Evolutionary conservation across 2,888 invertebrate species (phyloP), one percentile per base, ranked within the genome.

Genomic region (Conchocele bisecta): DNA sequence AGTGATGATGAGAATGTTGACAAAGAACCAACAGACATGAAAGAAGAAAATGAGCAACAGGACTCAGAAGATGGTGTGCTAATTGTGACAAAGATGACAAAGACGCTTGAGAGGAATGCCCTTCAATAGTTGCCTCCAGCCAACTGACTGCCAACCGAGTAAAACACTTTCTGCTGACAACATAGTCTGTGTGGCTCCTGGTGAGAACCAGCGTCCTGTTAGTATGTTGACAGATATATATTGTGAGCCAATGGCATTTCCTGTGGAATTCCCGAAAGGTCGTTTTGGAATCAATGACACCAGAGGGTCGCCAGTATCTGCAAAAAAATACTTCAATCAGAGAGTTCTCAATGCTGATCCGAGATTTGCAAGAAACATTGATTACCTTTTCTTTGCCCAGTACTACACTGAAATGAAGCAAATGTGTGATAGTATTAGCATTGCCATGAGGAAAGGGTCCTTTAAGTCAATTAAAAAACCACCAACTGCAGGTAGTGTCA

Each of bases 391-490:
- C 41, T 56, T 22, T 15, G 3, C 33, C 15, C 54, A 56, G 54
- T 56, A 7, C n/a, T 13, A 13, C 2, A 15, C 54, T 13, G 39
- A 56, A 28, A 2, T 26, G 24, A 53, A 57, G 22, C 65, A 65
- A 29, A 24, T 65, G 28, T 22, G 22, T 33, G 51, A 58, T 58
- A 42, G 29, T 20, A 15, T 65, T 17, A 9, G 37, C 15, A 48
- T 65, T 13, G 57, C 57, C n/a, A 17, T 58, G n/a, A 28, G 58
- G 35, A 66, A 66, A 54, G 63, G 33, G 4, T 22, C 22, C 3
- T 22, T 31, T 7, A 13, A 24, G 35, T 60, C 65, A 13, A 57
- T 28, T 13, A 41, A 60, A 17, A 60, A 60, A 29, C 65, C 65
- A 31, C 20, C 37, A 13, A 6, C 24, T 26, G 7, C 57, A n/a